phyloP scores from a whole-genome alignment of 2,113 vertebrate genomes.

The western clawed frog (Xenopus tropicalis) region DNA sequence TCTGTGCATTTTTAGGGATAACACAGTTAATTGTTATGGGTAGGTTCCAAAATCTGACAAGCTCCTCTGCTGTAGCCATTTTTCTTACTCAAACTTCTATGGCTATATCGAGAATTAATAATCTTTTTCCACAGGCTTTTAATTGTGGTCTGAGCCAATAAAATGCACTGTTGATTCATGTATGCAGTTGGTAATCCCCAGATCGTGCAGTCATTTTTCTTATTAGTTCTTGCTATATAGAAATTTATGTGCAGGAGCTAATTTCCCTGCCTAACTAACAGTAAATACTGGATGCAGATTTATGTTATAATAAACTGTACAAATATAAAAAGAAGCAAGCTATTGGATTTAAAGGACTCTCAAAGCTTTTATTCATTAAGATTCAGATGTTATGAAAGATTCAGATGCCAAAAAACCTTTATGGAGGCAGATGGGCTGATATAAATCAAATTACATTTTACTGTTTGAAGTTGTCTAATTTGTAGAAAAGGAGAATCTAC shows the following conservation, averaged over 20 bases:
- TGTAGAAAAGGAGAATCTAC: slow-evolving; percentile 50
- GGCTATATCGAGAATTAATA: slow-evolving; percentile 13
- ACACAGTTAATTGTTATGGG: not conserved
- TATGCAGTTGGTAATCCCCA: not conserved
- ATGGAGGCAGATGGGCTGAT: slow-evolving; percentile 50
- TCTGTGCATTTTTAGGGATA: not conserved
- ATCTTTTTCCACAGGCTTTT: slow-evolving; percentile 34
- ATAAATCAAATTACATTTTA: slow-evolving; percentile 59
- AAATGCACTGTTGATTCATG: not conserved
- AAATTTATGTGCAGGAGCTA: slow-evolving; percentile 42
- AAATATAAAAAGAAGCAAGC: slow-evolving; percentile 47
- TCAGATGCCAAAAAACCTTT: slow-evolving; percentile 44
- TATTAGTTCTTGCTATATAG: not conserved
- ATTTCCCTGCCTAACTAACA: slow-evolving; percentile 41
- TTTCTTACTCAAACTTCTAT: not conserved
- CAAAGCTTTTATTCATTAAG: slow-evolving; percentile 49
- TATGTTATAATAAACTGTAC: slow-evolving; percentile 43
- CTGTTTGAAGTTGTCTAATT: slow-evolving; percentile 56
- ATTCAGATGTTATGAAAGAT: slow-evolving; percentile 52
- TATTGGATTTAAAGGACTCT: slow-evolving; percentile 48
- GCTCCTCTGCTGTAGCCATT: not conserved
- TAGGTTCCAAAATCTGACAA: not conserved
- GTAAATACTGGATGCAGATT: slow-evolving; percentile 32
- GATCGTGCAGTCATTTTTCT: slow-evolving; percentile 6
- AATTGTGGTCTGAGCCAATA: slow-evolving; percentile 40